phyloP scores from a whole-genome alignment of 2,797 vertebrate species.

The Cryptoprocta ferox region DNA sequence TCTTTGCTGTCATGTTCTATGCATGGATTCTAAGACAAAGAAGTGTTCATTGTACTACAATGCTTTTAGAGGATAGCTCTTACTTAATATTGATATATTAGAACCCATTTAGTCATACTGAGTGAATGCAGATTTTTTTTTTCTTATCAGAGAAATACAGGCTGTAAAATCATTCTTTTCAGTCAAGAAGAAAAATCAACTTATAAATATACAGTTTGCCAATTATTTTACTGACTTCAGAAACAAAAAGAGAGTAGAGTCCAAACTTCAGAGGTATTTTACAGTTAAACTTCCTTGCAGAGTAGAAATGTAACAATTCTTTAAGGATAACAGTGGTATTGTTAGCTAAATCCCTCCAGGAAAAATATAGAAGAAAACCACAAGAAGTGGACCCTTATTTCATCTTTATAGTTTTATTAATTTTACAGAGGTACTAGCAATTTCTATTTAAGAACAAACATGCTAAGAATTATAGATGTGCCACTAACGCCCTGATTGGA shows the following conservation, averaged over 20 bases:
- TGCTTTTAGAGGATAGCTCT: constrained; percentile 72
- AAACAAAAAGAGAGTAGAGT: not conserved
- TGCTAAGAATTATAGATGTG: not conserved
- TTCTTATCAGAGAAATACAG: constrained; percentile 62
- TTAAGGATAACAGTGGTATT: not conserved
- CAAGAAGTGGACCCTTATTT: not conserved
- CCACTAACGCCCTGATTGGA: not conserved
- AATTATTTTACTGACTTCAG: not conserved
- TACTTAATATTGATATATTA: constrained; percentile 63
- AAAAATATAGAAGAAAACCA: constrained; percentile 20
- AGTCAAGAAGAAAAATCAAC: not conserved
- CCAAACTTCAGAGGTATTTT: not conserved
- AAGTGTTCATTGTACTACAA: constrained; percentile 62
- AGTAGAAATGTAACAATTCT: not conserved
- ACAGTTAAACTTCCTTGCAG: not conserved
- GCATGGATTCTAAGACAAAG: constrained; percentile 77
- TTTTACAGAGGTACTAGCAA: not conserved
- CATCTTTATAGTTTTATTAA: not conserved
- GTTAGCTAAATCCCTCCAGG: not conserved
- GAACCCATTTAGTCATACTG: constrained; percentile 58
- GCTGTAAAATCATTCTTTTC: constrained; percentile 47
- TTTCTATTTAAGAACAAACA: not conserved
- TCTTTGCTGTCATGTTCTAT: constrained; percentile 69
- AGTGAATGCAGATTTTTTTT: constrained; percentile 68
- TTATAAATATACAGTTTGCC: not conserved